Evolutionary conservation across 2,797 vertebrate species (phyloP).

Genomic region (Phrynocephalus forsythii): DNA sequence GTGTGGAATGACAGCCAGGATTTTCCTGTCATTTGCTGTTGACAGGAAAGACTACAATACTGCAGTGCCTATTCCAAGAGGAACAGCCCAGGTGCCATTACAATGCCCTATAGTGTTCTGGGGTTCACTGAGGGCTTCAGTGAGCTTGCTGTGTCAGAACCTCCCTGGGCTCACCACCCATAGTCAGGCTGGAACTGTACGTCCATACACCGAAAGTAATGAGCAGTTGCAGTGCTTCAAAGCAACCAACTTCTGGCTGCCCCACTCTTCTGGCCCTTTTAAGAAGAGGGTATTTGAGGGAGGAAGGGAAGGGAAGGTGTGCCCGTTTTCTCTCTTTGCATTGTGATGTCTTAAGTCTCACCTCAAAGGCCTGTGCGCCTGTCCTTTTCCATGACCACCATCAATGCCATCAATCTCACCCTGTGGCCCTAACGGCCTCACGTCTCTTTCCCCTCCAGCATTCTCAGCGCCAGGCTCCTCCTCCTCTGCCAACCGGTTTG

Average conservation of each 20-base stretch:
- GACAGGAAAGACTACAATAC: too few species aligned
- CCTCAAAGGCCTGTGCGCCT: not conserved
- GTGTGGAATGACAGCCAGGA: not conserved
- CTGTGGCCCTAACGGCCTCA: slow-evolving; percentile 62
- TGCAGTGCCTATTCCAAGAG: not conserved
- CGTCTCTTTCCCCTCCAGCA: slow-evolving; percentile 80
- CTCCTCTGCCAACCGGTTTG: slow-evolving; percentile 96
- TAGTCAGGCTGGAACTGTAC: not conserved
- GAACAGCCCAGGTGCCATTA: not conserved
- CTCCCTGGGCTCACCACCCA: not conserved
- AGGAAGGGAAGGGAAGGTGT: not conserved
- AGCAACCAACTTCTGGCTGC: not conserved
- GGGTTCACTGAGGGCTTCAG: not conserved
- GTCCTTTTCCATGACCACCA: slow-evolving; percentile 25
- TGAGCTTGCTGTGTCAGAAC: not conserved
- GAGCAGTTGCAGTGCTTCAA: not conserved
- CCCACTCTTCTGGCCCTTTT: not conserved
- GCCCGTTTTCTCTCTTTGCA: slow-evolving; percentile 1
- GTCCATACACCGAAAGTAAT: not conserved
- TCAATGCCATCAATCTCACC: slow-evolving; percentile 59
- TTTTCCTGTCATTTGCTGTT: not conserved
- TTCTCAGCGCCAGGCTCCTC: slow-evolving; percentile 96
- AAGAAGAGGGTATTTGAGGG: slow-evolving; percentile 13
- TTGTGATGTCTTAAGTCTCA: not conserved
- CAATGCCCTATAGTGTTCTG: not conserved